Evolutionary conservation across 2,888 invertebrate genomes (phyloP), one percentile per base, ranked within the genome.

Genomic region (Mechanitis messenoides): DNA sequence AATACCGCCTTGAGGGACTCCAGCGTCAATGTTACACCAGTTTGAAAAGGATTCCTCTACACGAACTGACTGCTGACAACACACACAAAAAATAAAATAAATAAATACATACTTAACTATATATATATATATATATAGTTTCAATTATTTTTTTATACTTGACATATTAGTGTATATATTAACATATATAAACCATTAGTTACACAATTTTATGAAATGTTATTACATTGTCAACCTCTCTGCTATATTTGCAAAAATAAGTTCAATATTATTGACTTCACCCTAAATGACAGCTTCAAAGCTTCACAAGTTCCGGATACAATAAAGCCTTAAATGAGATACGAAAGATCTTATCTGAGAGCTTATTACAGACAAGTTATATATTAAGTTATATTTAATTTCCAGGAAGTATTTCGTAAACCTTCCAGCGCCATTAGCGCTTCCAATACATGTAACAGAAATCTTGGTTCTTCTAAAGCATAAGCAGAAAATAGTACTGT

Each of bases 341-440:
- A 50, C 31, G 50, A 50, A 58, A 62, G 56, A 54, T 59, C 53
- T 62, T 53, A 56, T n/a, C n/a, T 56, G 45, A n/a, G 45, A 28
- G n/a, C 56, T n/a, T 46, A 35, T 35, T 38, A 12, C 35, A 3
- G 50, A 56, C 53, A 56, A 45, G 33, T 50, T 33, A 56, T 53
- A 31, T 55, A 50, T 59, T 54, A 54, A 46, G 56, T 50, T 62
- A 55, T 62, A 62, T 33, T 50, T 59, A 31, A 28, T 65, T 64
- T 57, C 58, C 64, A 62, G 55, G 55, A 56, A 53, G 53, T 56
- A 50, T 58, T 60, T 62, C 55, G 56, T 45, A 56, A 56, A 60
- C 57, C 64, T 59, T 53, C 64, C 53, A 62, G 57, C 56, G 46
- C 58, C 64, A 62, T 65, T 65, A 62, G 62, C 58, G 35, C 42